Conservation (phyloP, 92 coral and sea anemone species). For the Umimayanthus chanpuru region DNA sequence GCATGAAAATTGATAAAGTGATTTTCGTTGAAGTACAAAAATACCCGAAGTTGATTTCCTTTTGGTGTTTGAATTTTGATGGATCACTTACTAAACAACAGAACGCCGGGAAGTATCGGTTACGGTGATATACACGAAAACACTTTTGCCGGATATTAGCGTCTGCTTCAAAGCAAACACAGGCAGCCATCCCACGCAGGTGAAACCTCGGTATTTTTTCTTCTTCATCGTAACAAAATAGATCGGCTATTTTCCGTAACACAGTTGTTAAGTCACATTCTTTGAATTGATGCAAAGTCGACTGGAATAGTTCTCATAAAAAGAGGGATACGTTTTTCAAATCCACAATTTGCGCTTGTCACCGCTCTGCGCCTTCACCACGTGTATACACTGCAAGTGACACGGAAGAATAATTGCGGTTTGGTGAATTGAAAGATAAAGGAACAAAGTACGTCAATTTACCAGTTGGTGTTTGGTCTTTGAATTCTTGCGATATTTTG, state of each 20-base stretch:
- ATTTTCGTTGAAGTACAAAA: conserved; percentile 12
- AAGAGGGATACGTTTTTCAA: background rate
- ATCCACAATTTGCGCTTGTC: background rate
- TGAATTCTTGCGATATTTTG: background rate
- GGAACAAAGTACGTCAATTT: background rate
- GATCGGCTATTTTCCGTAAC: background rate
- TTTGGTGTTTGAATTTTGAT: conserved; percentile 3
- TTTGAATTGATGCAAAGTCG: background rate
- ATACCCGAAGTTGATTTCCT: background rate
- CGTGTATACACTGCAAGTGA: background rate
- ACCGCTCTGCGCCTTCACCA: background rate
- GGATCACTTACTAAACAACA: background rate
- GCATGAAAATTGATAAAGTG: conserved; percentile 38
- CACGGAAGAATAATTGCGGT: background rate
- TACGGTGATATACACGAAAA: background rate
- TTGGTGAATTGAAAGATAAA: background rate
- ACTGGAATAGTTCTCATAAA: background rate
- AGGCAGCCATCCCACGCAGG: conserved; percentile 11
- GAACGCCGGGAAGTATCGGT: background rate
- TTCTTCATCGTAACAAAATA: background rate
- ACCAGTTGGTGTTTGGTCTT: background rate
- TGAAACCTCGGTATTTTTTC: background rate
- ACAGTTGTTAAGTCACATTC: background rate
- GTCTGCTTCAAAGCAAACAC: conserved; percentile 16
- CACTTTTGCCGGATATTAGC: conserved; percentile 13